A percentile compares a stretch with the other conserved stretches of the same genome.
phyloP scores from a whole-genome alignment of 2,888 invertebrate species.

The Rhimphoctona megacephalus region DNA sequence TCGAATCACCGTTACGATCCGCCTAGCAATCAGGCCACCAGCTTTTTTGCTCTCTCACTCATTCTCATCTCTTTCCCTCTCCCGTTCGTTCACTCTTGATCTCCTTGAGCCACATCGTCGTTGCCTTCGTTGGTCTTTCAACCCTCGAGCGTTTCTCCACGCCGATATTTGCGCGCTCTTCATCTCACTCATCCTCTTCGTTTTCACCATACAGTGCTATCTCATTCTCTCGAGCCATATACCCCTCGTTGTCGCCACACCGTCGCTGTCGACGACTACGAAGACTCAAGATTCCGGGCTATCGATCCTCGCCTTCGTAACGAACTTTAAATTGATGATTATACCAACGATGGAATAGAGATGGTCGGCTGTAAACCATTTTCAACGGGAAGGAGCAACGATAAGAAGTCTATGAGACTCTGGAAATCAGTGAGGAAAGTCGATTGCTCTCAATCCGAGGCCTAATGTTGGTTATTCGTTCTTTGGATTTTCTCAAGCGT shows the following conservation, averaged over 20 bases:
- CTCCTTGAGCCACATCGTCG: slow-evolving; percentile 56
- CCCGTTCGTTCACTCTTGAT: slow-evolving; percentile 61
- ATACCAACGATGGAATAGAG: slow-evolving; percentile 73
- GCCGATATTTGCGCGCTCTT: slow-evolving; percentile 52
- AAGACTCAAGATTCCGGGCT: slow-evolving; percentile 73
- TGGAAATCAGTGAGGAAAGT: slow-evolving; percentile 60
- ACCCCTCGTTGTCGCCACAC: slow-evolving; percentile 51
- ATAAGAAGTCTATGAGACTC: slow-evolving; percentile 49
- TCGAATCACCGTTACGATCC: slow-evolving; percentile 82
- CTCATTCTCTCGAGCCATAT: slow-evolving; percentile 55
- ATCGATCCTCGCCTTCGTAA: slow-evolving; percentile 78
- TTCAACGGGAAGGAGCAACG: slow-evolving; percentile 52
- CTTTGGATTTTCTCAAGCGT: slow-evolving; percentile 13
- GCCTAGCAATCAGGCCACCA: slow-evolving; percentile 81
- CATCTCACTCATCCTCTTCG: slow-evolving; percentile 51
- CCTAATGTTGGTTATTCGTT: slow-evolving; percentile 22
- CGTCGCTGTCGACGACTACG: slow-evolving; percentile 56
- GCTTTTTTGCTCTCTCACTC: slow-evolving; percentile 63
- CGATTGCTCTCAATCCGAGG: slow-evolving; percentile 52
- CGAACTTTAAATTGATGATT: slow-evolving; percentile 82
- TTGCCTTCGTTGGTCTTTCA: slow-evolving; percentile 62
- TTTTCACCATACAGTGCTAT: slow-evolving; percentile 40
- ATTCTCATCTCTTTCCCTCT: slow-evolving; percentile 20
- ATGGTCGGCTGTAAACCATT: slow-evolving; percentile 70
- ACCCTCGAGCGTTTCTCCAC: slow-evolving; percentile 58